A percentile compares a stretch with the other conserved stretches of the same genome.
These are phyloP conservation scores for Vireo altiloquus DNA, from an alignment of 2,113 vertebrate species.

Conservation along the genomic window DNA sequence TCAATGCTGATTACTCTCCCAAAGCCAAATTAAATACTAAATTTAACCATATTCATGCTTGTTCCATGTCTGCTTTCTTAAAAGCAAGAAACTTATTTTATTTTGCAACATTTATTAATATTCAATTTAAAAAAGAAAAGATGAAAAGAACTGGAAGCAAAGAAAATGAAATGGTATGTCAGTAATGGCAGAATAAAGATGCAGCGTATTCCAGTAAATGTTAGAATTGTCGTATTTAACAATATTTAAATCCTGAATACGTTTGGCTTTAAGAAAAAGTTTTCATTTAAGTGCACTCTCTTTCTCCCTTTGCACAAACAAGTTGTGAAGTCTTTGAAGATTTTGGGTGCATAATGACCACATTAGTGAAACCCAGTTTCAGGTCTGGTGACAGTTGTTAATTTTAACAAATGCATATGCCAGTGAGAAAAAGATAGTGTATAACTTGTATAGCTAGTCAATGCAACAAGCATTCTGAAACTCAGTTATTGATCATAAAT, in stretches of 20 bases:
- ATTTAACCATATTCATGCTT: neutral
- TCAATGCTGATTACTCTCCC: neutral
- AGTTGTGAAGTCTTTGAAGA: neutral
- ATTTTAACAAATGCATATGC: neutral
- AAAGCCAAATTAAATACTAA: neutral
- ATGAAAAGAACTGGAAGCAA: neutral
- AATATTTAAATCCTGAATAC: neutral
- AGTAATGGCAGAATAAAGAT: neutral
- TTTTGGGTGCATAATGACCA: neutral
- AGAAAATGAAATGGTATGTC: neutral
- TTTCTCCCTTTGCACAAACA: neutral
- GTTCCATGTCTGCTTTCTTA: neutral
- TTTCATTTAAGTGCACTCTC: neutral
- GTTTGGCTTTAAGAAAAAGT: neutral
- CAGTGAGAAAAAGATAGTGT: neutral
- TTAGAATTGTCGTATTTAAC: neutral
- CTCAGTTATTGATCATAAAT: neutral
- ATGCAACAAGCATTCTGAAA: neutral
- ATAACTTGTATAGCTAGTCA: neutral
- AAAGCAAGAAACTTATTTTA: neutral
- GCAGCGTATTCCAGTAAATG: neutral
- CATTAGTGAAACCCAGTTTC: neutral
- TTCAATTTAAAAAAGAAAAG: neutral
- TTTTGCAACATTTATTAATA: neutral
- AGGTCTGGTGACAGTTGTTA: neutral